phyloP scores from a whole-genome alignment of 2,113 vertebrate species.

The Thunnus maccoyii region DNA sequence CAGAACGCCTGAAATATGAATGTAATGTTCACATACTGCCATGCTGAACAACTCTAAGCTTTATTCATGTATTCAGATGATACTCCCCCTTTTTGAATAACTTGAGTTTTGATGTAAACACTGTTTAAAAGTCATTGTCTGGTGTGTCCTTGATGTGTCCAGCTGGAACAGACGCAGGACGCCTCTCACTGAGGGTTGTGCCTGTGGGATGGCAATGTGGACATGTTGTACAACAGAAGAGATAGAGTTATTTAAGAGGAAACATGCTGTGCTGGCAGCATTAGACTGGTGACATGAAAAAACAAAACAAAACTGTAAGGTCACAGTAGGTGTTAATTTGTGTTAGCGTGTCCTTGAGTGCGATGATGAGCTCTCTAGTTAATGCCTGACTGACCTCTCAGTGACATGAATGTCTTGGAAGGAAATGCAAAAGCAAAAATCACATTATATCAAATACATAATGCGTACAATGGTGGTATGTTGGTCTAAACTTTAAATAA shows the following conservation, averaged over 20 bases:
- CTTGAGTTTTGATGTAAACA: conserved; percentile 54
- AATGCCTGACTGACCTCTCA: not conserved
- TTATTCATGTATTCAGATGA: conserved; percentile 74
- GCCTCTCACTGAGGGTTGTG: not conserved
- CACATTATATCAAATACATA: not conserved
- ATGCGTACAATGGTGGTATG: too few relatives aligned
- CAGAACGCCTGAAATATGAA: conserved; percentile 61
- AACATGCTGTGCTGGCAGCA: not conserved
- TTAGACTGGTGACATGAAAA: not conserved
- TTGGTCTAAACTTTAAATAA: too few relatives aligned
- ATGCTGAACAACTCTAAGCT: not conserved
- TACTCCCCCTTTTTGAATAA: conserved; percentile 60
- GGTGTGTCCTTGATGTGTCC: conserved; percentile 39
- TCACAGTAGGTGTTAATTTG: conserved; percentile 19
- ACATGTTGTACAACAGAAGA: conserved; percentile 19
- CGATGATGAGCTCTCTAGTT: not conserved
- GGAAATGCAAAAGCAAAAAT: not conserved
- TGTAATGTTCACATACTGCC: conserved; percentile 23
- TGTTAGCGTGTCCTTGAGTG: conserved; percentile 13
- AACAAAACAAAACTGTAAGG: conserved; percentile 4
- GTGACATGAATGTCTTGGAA: too few relatives aligned
- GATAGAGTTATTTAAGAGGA: not conserved
- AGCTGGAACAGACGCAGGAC: conserved; percentile 13
- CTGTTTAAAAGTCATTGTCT: conserved; percentile 33
- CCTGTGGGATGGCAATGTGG: not conserved